Evolutionary conservation across 2,888 invertebrate species (phyloP), one percentile per base, ranked within the genome.

Genomic region (Celastrina argiolus): DNA sequence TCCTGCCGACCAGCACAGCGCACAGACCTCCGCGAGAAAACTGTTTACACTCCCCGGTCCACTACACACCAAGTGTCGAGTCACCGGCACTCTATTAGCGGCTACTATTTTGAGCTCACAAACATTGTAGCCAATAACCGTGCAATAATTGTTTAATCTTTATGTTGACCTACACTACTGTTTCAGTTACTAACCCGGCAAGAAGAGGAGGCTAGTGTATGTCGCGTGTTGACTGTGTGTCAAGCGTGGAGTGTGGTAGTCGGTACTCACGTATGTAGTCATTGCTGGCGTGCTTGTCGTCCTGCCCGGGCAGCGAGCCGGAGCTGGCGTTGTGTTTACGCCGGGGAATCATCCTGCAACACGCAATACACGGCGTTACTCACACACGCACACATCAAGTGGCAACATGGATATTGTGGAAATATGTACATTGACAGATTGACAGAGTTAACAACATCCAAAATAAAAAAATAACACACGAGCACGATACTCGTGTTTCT

Each of bases 251-350:
- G n/a, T 45, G 7, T n/a, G 34, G n/a, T n/a, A n/a, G n/a, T n/a
- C 5, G 14, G 34, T 72, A 85, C 89, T 87, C 68, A 90, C 90
- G 74, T 68, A 90, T 91, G 80, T 90, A 84, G 78, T 91, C 91
- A 74, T 88, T 89, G 83, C 90, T 91, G 80, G 91, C 91, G 75
- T 86, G 82, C 79, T 89, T 90, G 83, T 88, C 89, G 78, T 89
- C 88, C 67, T 74, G 85, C 75, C 84, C 87, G 83, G 82, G 89
- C 73, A 88, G 81, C 66, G 91, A 89, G 76, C 86, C 88, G 69
- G 88, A 85, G 39, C 88, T 88, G 59, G 83, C 87, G 82, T 90
- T 90, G 84, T 91, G 90, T 70, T 90, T 91, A 69, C 90, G 81
- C 66, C 89, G 80, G 68, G 90, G 90, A 71, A 90, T 90, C 90